phyloP scores from a whole-genome alignment of 2,113 vertebrate species.

The Oncorhynchus gorbuscha region DNA sequence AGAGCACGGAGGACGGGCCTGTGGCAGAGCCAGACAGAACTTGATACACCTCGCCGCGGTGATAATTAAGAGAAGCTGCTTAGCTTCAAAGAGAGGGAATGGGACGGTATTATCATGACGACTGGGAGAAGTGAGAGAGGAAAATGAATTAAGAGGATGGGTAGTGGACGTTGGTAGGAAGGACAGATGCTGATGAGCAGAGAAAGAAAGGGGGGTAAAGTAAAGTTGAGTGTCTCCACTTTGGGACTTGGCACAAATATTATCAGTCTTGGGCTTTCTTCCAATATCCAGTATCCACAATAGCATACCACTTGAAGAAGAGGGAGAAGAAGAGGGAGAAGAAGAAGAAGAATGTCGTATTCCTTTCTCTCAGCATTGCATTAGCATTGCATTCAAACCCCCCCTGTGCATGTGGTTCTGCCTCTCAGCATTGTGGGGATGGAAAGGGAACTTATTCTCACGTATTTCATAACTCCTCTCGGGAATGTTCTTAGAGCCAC shows the following conservation, averaged over 20 bases:
- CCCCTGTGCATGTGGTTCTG: too few relatives aligned
- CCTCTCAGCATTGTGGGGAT: not conserved
- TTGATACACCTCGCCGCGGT: conserved; percentile 16
- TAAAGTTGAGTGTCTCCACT: too few relatives aligned
- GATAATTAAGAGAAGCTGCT: not conserved
- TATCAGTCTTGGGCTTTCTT: not conserved
- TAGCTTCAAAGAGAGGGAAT: not conserved
- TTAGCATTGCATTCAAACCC: too few relatives aligned
- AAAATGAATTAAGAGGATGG: not conserved
- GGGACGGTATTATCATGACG: not conserved
- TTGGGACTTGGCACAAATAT: too few relatives aligned
- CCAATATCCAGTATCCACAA: too few relatives aligned
- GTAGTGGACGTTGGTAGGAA: not conserved
- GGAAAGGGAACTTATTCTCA: not conserved
- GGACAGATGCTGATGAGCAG: too few relatives aligned
- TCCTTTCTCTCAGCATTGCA: not conserved
- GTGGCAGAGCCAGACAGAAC: conserved; percentile 16
- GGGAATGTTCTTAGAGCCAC: not conserved
- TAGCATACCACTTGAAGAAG: not conserved
- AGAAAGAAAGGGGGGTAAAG: too few relatives aligned
- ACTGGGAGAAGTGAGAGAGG: not conserved
- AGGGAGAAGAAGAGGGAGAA: not conserved
- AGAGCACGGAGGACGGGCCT: conserved; percentile 10
- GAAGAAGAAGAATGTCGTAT: not conserved
- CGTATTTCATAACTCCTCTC: not conserved